Percentiles rank a stretch among this genome's conserved stretches.
Evolutionary conservation across 2,888 invertebrate species (phyloP).

Genomic region (Lepidocyrtoides sp.): DNA sequence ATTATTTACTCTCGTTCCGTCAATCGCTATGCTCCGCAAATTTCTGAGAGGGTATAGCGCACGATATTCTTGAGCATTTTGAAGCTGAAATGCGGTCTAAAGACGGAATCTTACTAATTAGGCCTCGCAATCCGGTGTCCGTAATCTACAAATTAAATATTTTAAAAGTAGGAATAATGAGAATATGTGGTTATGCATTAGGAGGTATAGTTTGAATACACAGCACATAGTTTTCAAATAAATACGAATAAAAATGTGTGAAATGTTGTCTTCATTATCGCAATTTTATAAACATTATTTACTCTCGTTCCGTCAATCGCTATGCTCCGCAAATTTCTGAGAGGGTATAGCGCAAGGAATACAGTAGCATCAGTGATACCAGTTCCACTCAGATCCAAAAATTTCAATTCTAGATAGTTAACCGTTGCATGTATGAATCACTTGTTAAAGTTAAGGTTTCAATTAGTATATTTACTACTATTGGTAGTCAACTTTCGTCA

Average conservation of each 20-base stretch:
- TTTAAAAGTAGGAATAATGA: not conserved
- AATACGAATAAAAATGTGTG: too few relatives aligned
- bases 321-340: slow-evolving; percentile 75
- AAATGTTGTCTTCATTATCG: too few relatives aligned
- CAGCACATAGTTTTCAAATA: too few relatives aligned
- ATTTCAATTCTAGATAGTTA: slow-evolving; percentile 69
- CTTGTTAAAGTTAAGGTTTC: not conserved
- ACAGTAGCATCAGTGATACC: slow-evolving; percentile 80
- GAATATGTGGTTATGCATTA: too few relatives aligned
- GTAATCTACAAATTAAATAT: slow-evolving; percentile 63
- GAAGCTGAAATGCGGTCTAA: slow-evolving; percentile 75
- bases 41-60: slow-evolving; percentile 72
- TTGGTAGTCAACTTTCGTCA: too few relatives aligned
- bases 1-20: slow-evolving; percentile 78
- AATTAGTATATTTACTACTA: not conserved
- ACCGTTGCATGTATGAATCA: not conserved
- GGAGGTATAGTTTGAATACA: too few relatives aligned
- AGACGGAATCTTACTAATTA: slow-evolving; percentile 60
- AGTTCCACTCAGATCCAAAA: slow-evolving; percentile 81
- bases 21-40: slow-evolving; percentile 77
- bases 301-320: slow-evolving; percentile 79
- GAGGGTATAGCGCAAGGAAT: slow-evolving; percentile 75
- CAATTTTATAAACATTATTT: too few relatives aligned
- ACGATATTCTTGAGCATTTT: slow-evolving; percentile 65
- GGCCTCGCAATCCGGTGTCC: slow-evolving; percentile 58